Percentiles rank a stretch among this genome's conserved stretches.
Evolutionary conservation across 2,113 vertebrate species (phyloP).

Genomic region (Actenoides hombroni): DNA sequence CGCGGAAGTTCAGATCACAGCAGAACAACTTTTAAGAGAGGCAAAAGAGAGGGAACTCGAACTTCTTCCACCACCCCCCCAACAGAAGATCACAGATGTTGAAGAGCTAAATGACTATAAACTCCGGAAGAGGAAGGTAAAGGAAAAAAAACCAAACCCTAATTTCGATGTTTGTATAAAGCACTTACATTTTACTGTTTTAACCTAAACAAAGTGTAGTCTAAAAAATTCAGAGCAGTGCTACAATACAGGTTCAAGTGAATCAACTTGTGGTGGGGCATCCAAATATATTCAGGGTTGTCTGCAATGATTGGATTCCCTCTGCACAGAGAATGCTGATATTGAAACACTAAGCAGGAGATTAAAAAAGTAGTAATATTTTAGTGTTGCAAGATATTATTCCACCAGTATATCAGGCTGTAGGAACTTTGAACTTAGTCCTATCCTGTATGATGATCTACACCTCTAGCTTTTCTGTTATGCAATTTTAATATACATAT

Average conservation of each 20-base stretch:
- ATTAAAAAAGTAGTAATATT: background rate
- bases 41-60: slow-evolving; percentile 97
- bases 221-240: no score
- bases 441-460: accelerated
- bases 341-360: background rate
- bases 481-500: background rate
- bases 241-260: background rate
- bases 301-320: background rate
- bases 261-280: background rate
- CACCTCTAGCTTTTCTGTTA: background rate
- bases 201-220: background rate
- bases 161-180: accelerated
- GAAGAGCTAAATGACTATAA: slow-evolving; percentile 98
- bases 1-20: slow-evolving; percentile 97
- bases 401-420: background rate
- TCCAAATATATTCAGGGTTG: background rate
- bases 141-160: background rate
- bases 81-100: slow-evolving; percentile 98
- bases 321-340: background rate
- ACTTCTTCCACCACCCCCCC: slow-evolving; percentile 92
- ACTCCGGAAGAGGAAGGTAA: slow-evolving; percentile 92
- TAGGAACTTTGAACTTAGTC: background rate
- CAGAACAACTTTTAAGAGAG: slow-evolving; percentile 93
- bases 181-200: background rate
- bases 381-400: background rate